phyloP scores from a whole-genome alignment of 2,888 invertebrate genomes.

The Drosophila helvetica region DNA sequence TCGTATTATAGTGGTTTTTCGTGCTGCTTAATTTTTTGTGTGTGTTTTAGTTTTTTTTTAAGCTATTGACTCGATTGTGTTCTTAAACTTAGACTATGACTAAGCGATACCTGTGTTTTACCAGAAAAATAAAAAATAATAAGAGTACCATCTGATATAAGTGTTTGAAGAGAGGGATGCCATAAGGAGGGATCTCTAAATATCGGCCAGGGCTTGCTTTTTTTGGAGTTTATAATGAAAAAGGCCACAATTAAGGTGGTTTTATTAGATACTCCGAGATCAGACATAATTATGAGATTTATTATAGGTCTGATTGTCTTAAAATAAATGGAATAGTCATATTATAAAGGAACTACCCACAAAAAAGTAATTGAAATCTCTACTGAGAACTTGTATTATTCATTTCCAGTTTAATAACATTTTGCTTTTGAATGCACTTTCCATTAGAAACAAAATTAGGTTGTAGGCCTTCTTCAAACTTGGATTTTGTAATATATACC shows the following conservation, averaged over 20 bases:
- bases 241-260: rapidly evolving
- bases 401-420: too few relatives aligned
- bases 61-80: conserved; percentile 57
- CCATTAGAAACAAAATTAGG: too few relatives aligned
- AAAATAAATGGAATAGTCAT: too few relatives aligned
- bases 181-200: not conserved
- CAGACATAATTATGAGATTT: not conserved
- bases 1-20: conserved; percentile 4
- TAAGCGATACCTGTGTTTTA: conserved; percentile 62
- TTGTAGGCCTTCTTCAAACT: too few relatives aligned
- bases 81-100: conserved; percentile 47
- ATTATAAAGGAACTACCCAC: too few relatives aligned
- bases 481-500: too few relatives aligned
- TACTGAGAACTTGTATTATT: not conserved
- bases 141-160: not conserved
- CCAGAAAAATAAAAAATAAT: conserved; percentile 32
- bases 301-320: not conserved
- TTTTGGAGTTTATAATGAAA: not conserved
- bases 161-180: not conserved
- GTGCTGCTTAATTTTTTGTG: conserved; percentile 31
- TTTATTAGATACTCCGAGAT: too few relatives aligned
- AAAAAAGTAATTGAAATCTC: not conserved
- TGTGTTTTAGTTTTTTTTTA: conserved; percentile 34
- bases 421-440: too few relatives aligned
- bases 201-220: too few relatives aligned